phyloP scores from a whole-genome alignment of 2,797 vertebrate species.

The Erpetoichthys calabaricus region DNA sequence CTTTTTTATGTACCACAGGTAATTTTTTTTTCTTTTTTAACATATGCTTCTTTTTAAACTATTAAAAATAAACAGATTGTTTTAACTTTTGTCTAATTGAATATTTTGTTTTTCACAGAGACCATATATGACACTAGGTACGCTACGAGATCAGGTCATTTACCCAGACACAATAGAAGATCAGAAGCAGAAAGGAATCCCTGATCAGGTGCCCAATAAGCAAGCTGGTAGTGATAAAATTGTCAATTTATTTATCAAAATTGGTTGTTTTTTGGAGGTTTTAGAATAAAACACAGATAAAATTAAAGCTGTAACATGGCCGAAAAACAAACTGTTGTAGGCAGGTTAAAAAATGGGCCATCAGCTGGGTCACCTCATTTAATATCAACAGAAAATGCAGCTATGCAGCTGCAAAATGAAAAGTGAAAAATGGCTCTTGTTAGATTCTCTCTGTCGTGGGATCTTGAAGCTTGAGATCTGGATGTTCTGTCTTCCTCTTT shows the following conservation, averaged over 20 bases:
- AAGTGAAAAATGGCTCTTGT: no score
- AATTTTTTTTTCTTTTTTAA: conserved; percentile 16
- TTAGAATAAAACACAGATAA: not conserved
- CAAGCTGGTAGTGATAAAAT: no score
- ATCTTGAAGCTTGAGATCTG: no score
- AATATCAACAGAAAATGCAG: no score
- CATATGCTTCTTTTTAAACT: no score
- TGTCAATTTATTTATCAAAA: not conserved
- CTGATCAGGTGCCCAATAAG: conserved; percentile 62
- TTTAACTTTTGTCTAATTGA: no score
- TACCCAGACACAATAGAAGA: conserved; percentile 84
- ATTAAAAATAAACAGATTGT: not conserved
- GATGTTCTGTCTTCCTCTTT: no score
- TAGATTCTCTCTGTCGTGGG: no score
- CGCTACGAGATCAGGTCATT: conserved; percentile 90
- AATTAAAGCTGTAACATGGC: not conserved
- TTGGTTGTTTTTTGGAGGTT: not conserved
- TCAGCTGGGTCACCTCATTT: no score
- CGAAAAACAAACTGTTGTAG: not conserved
- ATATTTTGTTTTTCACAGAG: conserved; percentile 48
- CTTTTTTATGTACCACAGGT: conserved; percentile 98
- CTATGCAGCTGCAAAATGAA: no score
- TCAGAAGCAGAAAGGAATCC: conserved; percentile 78
- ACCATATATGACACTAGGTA: conserved; percentile 94
- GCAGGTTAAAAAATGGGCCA: not conserved